These are phyloP conservation scores for Distichodus sexfasciatus DNA, from an alignment of 2,797 vertebrate species.

Conservation along the genomic window DNA sequence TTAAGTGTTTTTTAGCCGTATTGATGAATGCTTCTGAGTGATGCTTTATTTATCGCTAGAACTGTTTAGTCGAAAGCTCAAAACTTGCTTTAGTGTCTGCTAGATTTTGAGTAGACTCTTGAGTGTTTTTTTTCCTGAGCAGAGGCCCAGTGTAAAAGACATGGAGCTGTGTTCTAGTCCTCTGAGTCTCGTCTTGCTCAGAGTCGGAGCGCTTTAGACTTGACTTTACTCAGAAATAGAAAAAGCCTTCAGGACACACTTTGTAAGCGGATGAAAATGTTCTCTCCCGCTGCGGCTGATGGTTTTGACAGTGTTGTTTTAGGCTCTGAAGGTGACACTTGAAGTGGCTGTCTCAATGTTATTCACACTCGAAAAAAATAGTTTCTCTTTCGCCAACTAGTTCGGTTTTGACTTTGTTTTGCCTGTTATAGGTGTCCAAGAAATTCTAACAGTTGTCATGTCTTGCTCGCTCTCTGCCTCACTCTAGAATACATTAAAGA, in stretches of 20 bases:
- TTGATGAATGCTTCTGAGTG: too few species aligned
- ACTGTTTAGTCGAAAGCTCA: too few species aligned
- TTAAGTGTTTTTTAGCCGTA: too few species aligned
- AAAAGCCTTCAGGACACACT: constrained; percentile 9
- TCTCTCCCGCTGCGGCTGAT: not conserved
- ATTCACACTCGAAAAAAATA: not conserved
- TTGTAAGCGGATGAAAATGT: constrained; percentile 24
- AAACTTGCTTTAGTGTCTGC: too few species aligned
- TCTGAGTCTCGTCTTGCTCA: not conserved
- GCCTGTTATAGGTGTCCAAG: not conserved
- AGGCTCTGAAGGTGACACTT: constrained; percentile 5
- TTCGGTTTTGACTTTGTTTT: not conserved
- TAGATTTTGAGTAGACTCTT: not conserved
- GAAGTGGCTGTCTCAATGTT: not conserved
- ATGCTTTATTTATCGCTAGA: too few species aligned
- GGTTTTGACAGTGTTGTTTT: not conserved
- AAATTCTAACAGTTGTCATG: not conserved
- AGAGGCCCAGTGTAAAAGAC: not conserved
- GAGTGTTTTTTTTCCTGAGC: constrained; percentile 12
- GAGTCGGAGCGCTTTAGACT: not conserved
- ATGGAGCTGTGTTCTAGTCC: constrained; percentile 11
- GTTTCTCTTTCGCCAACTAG: not conserved
- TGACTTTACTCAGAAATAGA: not conserved
- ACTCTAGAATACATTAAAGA: not conserved
- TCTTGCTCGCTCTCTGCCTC: not conserved